Evolutionary conservation across 2,888 invertebrate genomes (phyloP), one percentile per base, ranked within the genome.

Genomic region (Melinaea marsaeus): DNA sequence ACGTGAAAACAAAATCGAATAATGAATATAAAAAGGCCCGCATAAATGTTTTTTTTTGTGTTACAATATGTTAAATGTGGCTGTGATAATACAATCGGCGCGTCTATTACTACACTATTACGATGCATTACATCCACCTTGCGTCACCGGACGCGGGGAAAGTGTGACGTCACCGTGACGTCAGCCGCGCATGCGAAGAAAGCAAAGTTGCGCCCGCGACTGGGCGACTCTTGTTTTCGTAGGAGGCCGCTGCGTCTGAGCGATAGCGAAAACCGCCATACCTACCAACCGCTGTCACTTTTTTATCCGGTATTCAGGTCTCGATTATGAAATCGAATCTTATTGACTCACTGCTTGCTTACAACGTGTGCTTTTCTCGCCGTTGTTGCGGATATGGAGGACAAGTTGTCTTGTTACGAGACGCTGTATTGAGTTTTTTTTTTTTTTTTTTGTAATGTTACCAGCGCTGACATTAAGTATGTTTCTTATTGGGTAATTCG

Each of bases 191-290:
- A 82, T 80, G 80, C 84, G 80, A 88, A 89, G 89, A 90, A 88
- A 89, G 90, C 84, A 86, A 75, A 76, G 79, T 75, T 86, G 88
- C 87, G 88, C 86, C 80, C 80, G 86, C 88, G 86, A 76, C 81
- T 32, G 51, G 76, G 75, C 71, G 71, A 74, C 74, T 90, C 78
- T 90, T 89, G 83, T 83, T 89, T 90, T 90, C 87, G 81, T 78
- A 74, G 74, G 86, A 83, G 90, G 90, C 78, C 89, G 80, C 74
- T 69, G 72, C 67, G 74, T 89, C 88, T 89, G 86, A 76, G 68
- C 81, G 90, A 90, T 88, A 90, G 90, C 86, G 89, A 89, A 88
- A 90, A 87, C 81, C 86, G 72, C 79, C 79, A 79, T 77, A 76
- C 75, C 75, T 76, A 76, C 79, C 71, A 76, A 67, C 37, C 76